Evolutionary conservation across 2,797 vertebrate genomes (phyloP), one percentile per base, ranked within the genome.

Genomic region (Sardinella longiceps): DNA sequence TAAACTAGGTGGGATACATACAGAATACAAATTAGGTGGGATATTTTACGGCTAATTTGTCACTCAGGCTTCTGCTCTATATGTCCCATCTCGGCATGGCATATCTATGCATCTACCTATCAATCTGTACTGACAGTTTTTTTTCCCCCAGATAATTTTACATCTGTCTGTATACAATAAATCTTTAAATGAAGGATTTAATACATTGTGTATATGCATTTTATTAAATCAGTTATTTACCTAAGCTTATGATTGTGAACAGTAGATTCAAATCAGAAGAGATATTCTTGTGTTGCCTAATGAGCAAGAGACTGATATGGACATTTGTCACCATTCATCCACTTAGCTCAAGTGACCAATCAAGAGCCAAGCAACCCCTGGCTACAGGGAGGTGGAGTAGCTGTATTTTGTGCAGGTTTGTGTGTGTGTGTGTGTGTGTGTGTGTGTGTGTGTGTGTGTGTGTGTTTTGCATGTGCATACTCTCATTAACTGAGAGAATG

Each of bases 11-110:
- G 70, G 70, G 1, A 39, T 43, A 74, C 33, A 74, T 33, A 77
- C 70, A 39, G 70, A 77, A 77, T 43, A 77, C 70, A 77, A 77
- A 77, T 77, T 20, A 43, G 70, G 70, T 39, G 18, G 6, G 20
- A 20, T 77, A 23, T 77, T 43, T 77, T 43, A 77, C 23, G 33
- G 70, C 37, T 43, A 43, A 77, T 43, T 43, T 77, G 70, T 77
- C 33, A 77, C 23, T 18, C 7, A 7, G 1, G 70, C 12, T 7
- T n/a, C 15, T 33, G 18, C 39, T 18, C 25, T 33, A 39, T 39
- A 1, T 77, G 70, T 23, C 14, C 15, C 37, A 77, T 39, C 0
- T 20, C 70, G 23, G 7, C 12, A 48, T 10, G 46, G 7, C 46
- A 39, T 23, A 7, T 74, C 15, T n/a, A n/a, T n/a, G n/a, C n/a